Conservation (phyloP, 2,797 vertebrate genomes). For the Echeneis naucrates region DNA sequence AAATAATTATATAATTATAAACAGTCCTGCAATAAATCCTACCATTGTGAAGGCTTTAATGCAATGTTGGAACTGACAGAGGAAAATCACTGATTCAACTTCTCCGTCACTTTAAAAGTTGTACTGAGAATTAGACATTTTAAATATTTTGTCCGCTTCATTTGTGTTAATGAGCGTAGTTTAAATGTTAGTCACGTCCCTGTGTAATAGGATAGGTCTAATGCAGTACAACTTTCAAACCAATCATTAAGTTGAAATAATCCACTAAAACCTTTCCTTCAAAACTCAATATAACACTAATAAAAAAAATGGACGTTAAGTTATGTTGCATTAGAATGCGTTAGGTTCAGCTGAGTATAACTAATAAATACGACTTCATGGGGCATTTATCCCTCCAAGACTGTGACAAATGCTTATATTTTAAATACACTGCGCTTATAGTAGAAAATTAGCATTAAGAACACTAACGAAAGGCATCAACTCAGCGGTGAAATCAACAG, state of each 20-base stretch:
- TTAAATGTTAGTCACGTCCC: not conserved
- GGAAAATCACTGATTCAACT: not conserved
- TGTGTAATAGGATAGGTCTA: too few species aligned
- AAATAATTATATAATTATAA: not conserved
- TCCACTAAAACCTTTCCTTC: not conserved
- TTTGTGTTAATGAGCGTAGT: not conserved
- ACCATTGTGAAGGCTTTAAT: not conserved
- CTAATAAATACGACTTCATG: not conserved
- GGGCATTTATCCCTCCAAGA: not conserved
- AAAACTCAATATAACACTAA: not conserved
- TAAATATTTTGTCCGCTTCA: not conserved
- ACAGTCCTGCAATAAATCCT: not conserved
- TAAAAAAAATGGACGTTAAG: not conserved
- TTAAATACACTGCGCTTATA: not conserved
- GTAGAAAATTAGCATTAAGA: too few species aligned
- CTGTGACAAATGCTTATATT: not conserved
- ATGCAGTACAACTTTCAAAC: not conserved
- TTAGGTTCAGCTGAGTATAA: not conserved
- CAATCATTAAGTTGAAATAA: not conserved
- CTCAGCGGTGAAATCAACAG: slow-evolving; percentile 13
- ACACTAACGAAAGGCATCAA: not conserved
- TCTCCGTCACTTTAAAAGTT: not conserved
- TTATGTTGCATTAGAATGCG: not conserved
- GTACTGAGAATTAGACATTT: not conserved
- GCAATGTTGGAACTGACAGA: not conserved